Percentiles rank a stretch among this genome's conserved stretches.
phyloP scores from a whole-genome alignment of 2,888 invertebrate genomes.

The Drosophila anomelani region DNA sequence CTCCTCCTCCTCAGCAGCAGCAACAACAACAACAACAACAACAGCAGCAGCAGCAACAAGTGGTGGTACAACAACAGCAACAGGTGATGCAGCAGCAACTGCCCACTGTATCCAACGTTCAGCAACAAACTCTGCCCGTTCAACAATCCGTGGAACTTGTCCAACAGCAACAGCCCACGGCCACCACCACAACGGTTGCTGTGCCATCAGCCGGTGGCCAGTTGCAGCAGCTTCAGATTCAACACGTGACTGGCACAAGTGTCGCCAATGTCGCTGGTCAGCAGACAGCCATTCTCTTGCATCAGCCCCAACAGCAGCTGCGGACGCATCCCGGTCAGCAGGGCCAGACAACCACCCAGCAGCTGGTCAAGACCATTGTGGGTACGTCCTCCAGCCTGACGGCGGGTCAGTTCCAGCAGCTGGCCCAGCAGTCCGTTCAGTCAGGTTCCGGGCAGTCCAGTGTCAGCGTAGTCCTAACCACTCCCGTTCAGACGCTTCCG shows the following conservation, averaged over 20 bases:
- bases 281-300: conserved; percentile 79
- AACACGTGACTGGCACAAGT: conserved; percentile 67
- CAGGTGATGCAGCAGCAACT: conserved; percentile 64
- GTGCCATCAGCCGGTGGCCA: conserved; percentile 57
- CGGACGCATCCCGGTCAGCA: conserved; percentile 67
- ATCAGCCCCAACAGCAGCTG: conserved; percentile 63
- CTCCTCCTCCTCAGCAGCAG: conserved; percentile 77
- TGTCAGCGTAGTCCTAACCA: conserved; percentile 84
- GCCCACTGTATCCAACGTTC: conserved; percentile 58
- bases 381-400: conserved; percentile 75
- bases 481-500: conserved; percentile 82
- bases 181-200: conserved; percentile 55
- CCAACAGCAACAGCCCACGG: conserved; percentile 54
- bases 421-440: conserved; percentile 78
- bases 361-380: conserved; percentile 84
- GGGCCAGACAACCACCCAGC: conserved; percentile 67
- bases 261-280: conserved; percentile 56
- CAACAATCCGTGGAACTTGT: conserved; percentile 65
- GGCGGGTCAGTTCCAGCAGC: conserved; percentile 86
- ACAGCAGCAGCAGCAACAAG: conserved; percentile 75
- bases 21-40: conserved; percentile 56
- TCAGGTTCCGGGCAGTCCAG: conserved; percentile 48
- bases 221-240: conserved; percentile 80
- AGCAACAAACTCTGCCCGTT: conserved; percentile 67
- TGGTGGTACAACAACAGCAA: conserved; percentile 56